Evolutionary conservation across 1,140 invertebrate genomes (phyloP).

Genomic region (Sarcophaga peregrina): DNA sequence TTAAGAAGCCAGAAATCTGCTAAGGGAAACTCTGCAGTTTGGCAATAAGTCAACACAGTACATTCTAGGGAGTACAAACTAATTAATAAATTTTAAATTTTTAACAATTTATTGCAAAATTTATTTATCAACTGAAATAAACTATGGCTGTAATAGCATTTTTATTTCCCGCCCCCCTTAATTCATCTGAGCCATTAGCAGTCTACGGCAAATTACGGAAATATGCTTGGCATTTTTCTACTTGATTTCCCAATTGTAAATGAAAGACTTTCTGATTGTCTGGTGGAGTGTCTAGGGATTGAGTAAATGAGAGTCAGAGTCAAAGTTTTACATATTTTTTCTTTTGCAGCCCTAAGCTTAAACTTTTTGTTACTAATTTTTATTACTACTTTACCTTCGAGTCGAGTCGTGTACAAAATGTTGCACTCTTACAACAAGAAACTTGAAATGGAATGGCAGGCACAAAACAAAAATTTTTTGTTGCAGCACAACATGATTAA

Average conservation of each 20-base stretch:
- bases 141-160: too few species aligned
- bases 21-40: too few species aligned
- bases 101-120: too few species aligned
- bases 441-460: neutral
- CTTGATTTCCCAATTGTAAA: slow-evolving; percentile 38
- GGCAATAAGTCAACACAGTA: too few species aligned
- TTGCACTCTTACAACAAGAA: neutral
- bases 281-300: neutral
- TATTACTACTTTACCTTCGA: neutral
- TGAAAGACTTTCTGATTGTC: slow-evolving; percentile 1
- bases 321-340: neutral
- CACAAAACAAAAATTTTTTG: neutral
- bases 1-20: too few species aligned
- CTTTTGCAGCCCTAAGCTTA: neutral
- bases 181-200: too few species aligned
- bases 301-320: neutral
- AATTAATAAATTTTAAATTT: too few species aligned
- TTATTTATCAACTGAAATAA: too few species aligned
- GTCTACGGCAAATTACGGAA: neutral
- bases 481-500: slow-evolving; percentile 22
- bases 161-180: too few species aligned
- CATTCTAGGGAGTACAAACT: too few species aligned
- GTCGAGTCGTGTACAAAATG: neutral
- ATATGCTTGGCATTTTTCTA: neutral
- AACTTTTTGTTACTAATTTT: neutral